phyloP scores from a whole-genome alignment of 2,113 vertebrate species.

The Cyanoramphus novaezelandiae region DNA sequence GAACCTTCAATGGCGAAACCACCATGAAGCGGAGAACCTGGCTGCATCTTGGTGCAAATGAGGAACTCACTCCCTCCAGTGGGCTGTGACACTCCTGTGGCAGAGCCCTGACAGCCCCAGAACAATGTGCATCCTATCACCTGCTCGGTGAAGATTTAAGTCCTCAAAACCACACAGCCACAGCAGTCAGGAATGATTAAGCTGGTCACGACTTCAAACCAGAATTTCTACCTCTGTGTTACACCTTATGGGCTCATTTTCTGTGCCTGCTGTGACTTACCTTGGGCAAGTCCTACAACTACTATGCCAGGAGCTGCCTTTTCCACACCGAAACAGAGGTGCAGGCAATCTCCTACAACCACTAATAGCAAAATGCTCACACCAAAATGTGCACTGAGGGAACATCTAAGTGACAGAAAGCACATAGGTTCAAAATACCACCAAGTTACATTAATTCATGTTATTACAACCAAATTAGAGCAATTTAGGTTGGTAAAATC shows the following conservation, averaged over 20 bases:
- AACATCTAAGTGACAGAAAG: not conserved
- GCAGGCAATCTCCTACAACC: not conserved
- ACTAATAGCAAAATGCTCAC: not conserved
- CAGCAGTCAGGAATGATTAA: not conserved
- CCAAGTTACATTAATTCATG: not conserved
- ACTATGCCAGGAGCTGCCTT: not conserved
- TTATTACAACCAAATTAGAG: not conserved
- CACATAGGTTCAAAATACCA: not conserved
- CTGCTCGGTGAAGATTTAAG: not conserved
- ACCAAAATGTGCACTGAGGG: not conserved
- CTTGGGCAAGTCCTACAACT: not conserved
- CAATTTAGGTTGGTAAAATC: not conserved
- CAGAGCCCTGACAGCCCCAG: not conserved
- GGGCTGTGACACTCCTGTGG: fast-evolving
- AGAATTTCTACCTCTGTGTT: not conserved
- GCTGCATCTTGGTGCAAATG: fast-evolving
- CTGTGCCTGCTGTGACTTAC: not conserved
- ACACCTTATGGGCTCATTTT: not conserved
- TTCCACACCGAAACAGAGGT: not conserved
- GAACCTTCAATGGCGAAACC: not conserved
- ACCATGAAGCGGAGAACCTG: not conserved
- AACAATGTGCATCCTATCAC: fast-evolving
- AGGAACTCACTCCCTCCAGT: fast-evolving
- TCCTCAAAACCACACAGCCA: not conserved
- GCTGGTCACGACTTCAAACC: not conserved